Percentiles rank a stretch among this genome's conserved stretches.
phyloP scores from a whole-genome alignment of 2,113 vertebrate genomes.

The Budorcas taxicolor region DNA sequence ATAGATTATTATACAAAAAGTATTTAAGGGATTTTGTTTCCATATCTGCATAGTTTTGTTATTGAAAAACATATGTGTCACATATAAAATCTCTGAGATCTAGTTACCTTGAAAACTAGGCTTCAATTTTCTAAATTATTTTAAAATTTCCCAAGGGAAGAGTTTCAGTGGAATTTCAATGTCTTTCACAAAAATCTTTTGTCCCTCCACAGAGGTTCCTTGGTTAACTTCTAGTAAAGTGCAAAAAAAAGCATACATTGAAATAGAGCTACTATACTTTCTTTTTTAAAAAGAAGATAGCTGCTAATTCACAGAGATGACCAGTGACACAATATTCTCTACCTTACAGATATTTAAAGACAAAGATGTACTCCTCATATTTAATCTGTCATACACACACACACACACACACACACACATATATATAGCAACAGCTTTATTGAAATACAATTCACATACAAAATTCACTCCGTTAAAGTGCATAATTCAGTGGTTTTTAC shows the following conservation, averaged over 20 bases:
- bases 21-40: not conserved
- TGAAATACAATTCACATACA: not conserved
- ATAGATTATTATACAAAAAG: not conserved
- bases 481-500: not conserved
- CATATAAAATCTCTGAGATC: not conserved
- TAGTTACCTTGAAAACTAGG: not conserved
- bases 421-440: not conserved
- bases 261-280: not conserved
- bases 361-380: not conserved
- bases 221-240: not conserved
- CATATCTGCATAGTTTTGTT: not conserved
- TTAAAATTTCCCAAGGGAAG: not conserved
- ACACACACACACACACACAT: not conserved
- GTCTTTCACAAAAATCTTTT: not conserved
- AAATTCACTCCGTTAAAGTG: not conserved
- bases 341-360: not conserved
- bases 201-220: not conserved
- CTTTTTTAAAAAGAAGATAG: not conserved
- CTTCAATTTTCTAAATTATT: constrained; percentile 3
- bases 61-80: not conserved
- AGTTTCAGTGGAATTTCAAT: not conserved
- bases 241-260: not conserved
- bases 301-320: not conserved
- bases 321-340: not conserved
- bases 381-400: not conserved